Evolutionary conservation across 2,113 vertebrate species (phyloP).

Genomic region (Colinus virginianus): DNA sequence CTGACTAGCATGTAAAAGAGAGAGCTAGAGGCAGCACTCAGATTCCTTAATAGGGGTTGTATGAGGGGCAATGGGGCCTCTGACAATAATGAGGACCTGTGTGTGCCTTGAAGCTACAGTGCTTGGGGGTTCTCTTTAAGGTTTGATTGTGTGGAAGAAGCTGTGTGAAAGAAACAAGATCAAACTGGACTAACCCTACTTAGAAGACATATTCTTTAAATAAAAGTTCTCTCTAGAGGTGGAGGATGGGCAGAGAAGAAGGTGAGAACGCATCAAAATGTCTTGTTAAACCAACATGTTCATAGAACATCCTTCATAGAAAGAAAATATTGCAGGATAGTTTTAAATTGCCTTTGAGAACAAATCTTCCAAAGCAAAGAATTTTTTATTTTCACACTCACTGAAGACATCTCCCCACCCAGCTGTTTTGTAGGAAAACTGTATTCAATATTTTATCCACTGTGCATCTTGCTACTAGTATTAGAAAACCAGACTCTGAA

Average conservation of each 20-base stretch:
- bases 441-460: not conserved
- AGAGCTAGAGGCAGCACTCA: constrained; percentile 45
- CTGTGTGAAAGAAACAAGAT: not conserved
- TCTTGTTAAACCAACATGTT: not conserved
- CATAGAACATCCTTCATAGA: not conserved
- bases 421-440: not conserved
- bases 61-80: not conserved
- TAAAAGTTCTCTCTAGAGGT: not conserved
- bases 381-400: not conserved
- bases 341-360: not conserved
- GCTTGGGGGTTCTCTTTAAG: not conserved
- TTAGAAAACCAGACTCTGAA: not conserved
- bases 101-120: constrained; percentile 1
- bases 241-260: not conserved
- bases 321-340: not conserved
- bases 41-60: constrained; percentile 32
- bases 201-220: not conserved
- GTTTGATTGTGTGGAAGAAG: not conserved
- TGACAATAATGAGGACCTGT: not conserved
- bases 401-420: not conserved
- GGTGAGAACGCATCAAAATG: not conserved
- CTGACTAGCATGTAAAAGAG: constrained; percentile 61
- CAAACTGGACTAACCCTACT: not conserved
- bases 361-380: not conserved
- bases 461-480: not conserved